phyloP scores from a whole-genome alignment of 1,140 invertebrate genomes.

The Ptiloglossa arizonensis region DNA sequence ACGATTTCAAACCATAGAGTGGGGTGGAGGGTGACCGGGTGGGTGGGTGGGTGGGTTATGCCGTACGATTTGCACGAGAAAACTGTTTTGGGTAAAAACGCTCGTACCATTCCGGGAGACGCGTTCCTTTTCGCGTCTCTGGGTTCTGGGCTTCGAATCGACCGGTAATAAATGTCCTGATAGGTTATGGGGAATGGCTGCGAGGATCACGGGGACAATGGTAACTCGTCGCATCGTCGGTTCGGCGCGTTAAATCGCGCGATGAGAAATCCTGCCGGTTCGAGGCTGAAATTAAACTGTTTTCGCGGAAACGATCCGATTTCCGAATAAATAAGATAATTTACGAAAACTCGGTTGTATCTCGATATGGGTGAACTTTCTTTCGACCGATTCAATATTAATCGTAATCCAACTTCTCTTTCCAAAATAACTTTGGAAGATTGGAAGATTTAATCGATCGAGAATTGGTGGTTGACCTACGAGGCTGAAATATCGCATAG shows the following conservation, averaged over 20 bases:
- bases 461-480: too few species aligned
- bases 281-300: neutral
- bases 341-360: too few species aligned
- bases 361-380: too few species aligned
- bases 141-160: neutral
- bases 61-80: conserved; percentile 12
- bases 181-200: neutral
- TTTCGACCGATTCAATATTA: too few species aligned
- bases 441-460: too few species aligned
- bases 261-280: neutral
- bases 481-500: too few species aligned
- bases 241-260: neutral
- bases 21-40: too few species aligned
- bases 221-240: neutral
- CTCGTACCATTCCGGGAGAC: neutral
- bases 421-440: too few species aligned
- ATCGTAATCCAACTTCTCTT: too few species aligned
- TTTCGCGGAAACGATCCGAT: too few species aligned
- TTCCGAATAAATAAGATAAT: too few species aligned
- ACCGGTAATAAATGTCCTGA: neutral
- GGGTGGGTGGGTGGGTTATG: neutral
- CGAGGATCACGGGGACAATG: neutral
- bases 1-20: neutral
- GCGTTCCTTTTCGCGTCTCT: neutral
- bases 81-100: neutral